These are phyloP conservation scores for Takifugu rubripes DNA, from an alignment of 2,797 vertebrate genomes.

Conservation along the genomic window DNA sequence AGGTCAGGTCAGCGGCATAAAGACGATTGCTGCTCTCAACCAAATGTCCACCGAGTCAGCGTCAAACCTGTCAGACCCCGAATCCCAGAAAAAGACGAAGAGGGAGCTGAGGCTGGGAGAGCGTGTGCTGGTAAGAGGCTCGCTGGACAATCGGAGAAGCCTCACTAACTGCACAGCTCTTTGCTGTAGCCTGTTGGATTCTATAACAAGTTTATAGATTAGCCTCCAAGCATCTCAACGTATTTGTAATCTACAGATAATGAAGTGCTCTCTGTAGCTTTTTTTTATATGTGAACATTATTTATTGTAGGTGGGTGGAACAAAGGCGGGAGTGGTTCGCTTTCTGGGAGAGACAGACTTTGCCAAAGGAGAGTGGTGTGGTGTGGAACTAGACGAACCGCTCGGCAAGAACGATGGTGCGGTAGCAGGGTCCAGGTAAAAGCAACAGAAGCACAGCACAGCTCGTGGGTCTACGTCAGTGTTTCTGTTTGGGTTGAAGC, in stretches of 20 bases:
- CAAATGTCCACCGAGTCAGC: constrained; percentile 86
- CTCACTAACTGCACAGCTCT: background rate
- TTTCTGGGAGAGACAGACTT: constrained; percentile 96
- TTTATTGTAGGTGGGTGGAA: constrained; percentile 85
- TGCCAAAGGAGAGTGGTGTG: constrained; percentile 97
- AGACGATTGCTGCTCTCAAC: constrained; percentile 64
- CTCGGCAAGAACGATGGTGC: constrained; percentile 96
- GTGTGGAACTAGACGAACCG: constrained; percentile 94
- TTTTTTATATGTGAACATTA: background rate
- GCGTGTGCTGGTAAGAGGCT: constrained; percentile 84
- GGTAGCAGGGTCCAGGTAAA: constrained; percentile 92
- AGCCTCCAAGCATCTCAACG: too few species aligned
- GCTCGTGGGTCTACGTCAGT: background rate
- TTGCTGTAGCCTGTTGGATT: background rate
- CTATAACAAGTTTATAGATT: too few species aligned
- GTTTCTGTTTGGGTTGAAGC: constrained; percentile 58
- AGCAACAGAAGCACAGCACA: constrained; percentile 49
- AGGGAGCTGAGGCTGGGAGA: constrained; percentile 90
- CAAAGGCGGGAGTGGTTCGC: constrained; percentile 92
- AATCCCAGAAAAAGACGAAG: constrained; percentile 88
- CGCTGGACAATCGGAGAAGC: background rate
- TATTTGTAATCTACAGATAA: too few species aligned
- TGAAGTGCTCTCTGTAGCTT: too few species aligned
- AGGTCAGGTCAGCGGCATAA: constrained; percentile 44
- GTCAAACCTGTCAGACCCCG: constrained; percentile 92